Evolutionary conservation across 2,888 invertebrate genomes (phyloP), one percentile per base, ranked within the genome.

Genomic region (Chalcis sispes): DNA sequence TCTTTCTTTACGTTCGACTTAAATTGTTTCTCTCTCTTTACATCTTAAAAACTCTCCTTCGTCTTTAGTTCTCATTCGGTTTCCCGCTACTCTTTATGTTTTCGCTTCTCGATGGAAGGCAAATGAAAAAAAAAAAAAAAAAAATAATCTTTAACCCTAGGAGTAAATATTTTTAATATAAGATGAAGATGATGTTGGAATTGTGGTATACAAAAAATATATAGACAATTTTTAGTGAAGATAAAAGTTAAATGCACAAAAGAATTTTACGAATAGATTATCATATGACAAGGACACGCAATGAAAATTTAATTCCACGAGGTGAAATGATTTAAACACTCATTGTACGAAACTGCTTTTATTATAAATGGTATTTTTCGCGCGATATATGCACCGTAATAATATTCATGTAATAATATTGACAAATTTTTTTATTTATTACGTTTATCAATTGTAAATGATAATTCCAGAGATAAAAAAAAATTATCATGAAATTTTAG

Each of bases 201-300:
- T n/a, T n/a, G n/a, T n/a, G n/a, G n/a, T n/a, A n/a, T n/a, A n/a
- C n/a, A n/a, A n/a, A n/a, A n/a, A n/a, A n/a, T n/a, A n/a, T n/a
- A n/a, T 25, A 36, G 29, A 48, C 46, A 40, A 58, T 48, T 59
- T 40, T n/a, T 25, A 32, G 40, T 18, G 7, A 13, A 67, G 74
- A 74, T 74, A 74, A 74, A 61, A 62, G 54, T 69, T 67, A 67
- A n/a, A 74, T 74, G 74, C 74, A 74, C 69, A 67, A 74, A 74
- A 69, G 67, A 73, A 66, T 67, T 74, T 74, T 67, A 74, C 40
- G 74, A 69, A 59, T 3, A 69, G 74, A 75, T 75, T 69, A 69
- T 75, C 69, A 69, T 69, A 75, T 56, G 69, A 69, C 40, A n/a
- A 64, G 61, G 36, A 74, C 20, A 62, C 52, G n/a, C 32, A 42